Conservation (phyloP, 2,888 invertebrate genomes). For the Pollenia griseotomentosa region DNA sequence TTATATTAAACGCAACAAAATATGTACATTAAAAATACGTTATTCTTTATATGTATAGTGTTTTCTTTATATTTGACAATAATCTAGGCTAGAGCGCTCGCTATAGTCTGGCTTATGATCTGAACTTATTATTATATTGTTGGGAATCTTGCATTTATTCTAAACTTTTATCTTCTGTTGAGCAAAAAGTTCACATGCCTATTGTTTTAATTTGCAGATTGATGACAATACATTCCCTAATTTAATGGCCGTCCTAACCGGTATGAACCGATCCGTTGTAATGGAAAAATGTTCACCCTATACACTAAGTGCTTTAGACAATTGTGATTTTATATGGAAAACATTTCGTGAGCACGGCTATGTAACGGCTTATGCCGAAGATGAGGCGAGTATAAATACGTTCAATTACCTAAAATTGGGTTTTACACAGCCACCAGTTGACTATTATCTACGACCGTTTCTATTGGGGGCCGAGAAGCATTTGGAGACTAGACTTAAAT, state of each 20-base stretch:
- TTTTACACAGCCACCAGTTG: conserved; percentile 90
- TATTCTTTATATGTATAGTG: too few relatives aligned
- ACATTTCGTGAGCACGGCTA: conserved; percentile 89
- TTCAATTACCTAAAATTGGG: conserved; percentile 89
- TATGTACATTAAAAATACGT: too few relatives aligned
- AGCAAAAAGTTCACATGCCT: too few relatives aligned
- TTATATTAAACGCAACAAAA: too few relatives aligned
- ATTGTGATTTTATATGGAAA: conserved; percentile 91
- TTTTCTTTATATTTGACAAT: too few relatives aligned
- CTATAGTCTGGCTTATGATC: too few relatives aligned
- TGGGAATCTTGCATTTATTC: too few relatives aligned
- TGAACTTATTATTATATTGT: too few relatives aligned
- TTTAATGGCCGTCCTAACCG: conserved; percentile 92
- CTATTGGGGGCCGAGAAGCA: conserved; percentile 88
- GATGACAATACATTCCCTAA: conserved; percentile 97
- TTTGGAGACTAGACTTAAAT: conserved; percentile 85
- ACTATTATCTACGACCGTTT: conserved; percentile 92
- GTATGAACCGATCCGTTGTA: conserved; percentile 85
- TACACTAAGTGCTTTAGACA: conserved; percentile 86
- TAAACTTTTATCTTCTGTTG: too few relatives aligned
- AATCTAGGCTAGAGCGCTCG: too few relatives aligned
- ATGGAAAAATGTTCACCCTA: conserved; percentile 85
- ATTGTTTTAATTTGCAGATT: conserved; percentile 84
- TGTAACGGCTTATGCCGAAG: conserved; percentile 92
- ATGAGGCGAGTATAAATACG: conserved; percentile 89